Conservation (phyloP, 2,888 invertebrate genomes). For the Auanema freiburgensis region DNA sequence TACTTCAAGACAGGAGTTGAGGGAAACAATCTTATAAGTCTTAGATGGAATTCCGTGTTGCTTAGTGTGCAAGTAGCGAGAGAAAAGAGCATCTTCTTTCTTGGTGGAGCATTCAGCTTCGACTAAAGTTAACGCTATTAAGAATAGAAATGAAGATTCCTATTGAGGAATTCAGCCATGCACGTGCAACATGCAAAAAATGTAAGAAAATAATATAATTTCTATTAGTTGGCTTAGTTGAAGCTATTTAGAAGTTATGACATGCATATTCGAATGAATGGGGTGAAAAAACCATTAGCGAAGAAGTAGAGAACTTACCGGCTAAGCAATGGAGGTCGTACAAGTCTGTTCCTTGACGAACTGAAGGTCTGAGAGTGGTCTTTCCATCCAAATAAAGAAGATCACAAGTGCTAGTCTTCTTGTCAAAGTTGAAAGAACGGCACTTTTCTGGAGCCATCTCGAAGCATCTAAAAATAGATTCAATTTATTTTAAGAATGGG, state of each 20-base stretch:
- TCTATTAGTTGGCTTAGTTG: no score
- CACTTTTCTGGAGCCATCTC: conserved; percentile 58
- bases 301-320: conserved; percentile 28
- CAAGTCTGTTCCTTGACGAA: conserved; percentile 56
- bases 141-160: conserved; percentile 11
- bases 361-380: conserved; percentile 56
- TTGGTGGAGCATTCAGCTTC: conserved; percentile 50
- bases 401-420: conserved; percentile 53
- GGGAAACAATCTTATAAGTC: conserved; percentile 53
- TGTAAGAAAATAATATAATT: no score
- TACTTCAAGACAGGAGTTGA: conserved; percentile 59
- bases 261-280: no score
- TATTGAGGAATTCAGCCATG: no score
- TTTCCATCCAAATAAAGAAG: conserved; percentile 61
- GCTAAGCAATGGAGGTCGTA: conserved; percentile 63
- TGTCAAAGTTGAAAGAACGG: conserved; percentile 64
- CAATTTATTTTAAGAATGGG: background rate
- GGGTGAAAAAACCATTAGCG: no score
- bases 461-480: conserved; percentile 41
- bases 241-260: no score
- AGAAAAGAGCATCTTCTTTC: conserved; percentile 58
- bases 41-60: conserved; percentile 57
- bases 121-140: conserved; percentile 48
- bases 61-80: conserved; percentile 58
- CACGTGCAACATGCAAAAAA: no score